Evolutionary conservation across 2,797 vertebrate species (phyloP).

Genomic region (Semaprochilodus insignis): DNA sequence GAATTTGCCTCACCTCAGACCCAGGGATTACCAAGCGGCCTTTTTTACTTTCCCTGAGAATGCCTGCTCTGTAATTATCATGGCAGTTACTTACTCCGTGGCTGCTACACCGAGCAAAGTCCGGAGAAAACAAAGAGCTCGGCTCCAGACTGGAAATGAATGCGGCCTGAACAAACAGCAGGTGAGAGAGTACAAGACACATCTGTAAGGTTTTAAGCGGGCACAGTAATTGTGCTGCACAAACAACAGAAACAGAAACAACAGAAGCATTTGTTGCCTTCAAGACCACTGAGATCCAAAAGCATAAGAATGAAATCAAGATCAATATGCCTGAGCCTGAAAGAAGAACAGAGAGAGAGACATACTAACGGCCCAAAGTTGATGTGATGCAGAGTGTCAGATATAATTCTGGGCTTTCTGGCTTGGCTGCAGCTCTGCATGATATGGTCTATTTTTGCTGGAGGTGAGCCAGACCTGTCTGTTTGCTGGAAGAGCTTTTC

Average conservation of each 20-base stretch:
- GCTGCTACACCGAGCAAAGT: slow-evolving; percentile 59
- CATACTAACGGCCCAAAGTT: slow-evolving; percentile 62
- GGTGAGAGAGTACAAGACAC: slow-evolving; percentile 73
- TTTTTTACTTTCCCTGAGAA: slow-evolving; percentile 59
- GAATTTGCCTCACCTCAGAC: slow-evolving; percentile 56
- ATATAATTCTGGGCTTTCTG: slow-evolving; percentile 73
- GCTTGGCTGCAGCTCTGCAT: slow-evolving; percentile 68
- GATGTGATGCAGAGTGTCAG: slow-evolving; percentile 76
- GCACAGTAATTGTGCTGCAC: slow-evolving; percentile 51
- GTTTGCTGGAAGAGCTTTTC: slow-evolving; percentile 74
- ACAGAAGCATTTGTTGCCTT: background rate
- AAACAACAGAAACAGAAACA: background rate
- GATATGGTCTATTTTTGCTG: slow-evolving; percentile 73
- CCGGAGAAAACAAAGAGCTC: slow-evolving; percentile 46
- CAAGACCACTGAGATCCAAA: background rate
- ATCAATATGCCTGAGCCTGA: background rate
- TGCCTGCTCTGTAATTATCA: slow-evolving; percentile 73
- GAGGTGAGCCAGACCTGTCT: slow-evolving; percentile 74
- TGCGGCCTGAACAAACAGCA: slow-evolving; percentile 64
- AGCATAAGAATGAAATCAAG: slow-evolving; percentile 4
- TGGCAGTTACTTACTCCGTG: slow-evolving; percentile 71
- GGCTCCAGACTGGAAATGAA: slow-evolving; percentile 44
- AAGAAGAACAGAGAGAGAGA: slow-evolving; percentile 53
- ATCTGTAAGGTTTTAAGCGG: slow-evolving; percentile 66
- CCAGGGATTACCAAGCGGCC: slow-evolving; percentile 65